These are phyloP conservation scores for Ranitomeya variabilis DNA, from an alignment of 2,113 vertebrate genomes.

Conservation along the genomic window DNA sequence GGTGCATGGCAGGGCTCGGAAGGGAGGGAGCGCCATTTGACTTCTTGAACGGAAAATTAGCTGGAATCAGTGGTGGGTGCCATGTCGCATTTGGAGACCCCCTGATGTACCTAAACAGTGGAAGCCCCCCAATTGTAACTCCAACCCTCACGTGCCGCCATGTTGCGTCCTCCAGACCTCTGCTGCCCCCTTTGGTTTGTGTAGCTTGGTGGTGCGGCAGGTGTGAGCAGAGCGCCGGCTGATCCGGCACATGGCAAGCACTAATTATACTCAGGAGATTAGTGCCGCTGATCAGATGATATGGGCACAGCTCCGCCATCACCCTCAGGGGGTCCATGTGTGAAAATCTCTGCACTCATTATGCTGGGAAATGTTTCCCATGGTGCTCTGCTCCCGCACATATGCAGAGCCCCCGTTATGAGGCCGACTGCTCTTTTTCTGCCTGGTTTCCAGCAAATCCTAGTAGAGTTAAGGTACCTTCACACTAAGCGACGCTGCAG, in stretches of 20 bases:
- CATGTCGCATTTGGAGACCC: too few species aligned
- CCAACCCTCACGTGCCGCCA: neutral
- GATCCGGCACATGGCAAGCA: neutral
- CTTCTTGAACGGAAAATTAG: too few species aligned
- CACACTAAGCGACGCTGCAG: too few species aligned
- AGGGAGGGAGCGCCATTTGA: too few species aligned
- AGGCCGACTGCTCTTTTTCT: neutral
- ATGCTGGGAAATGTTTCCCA: conserved; percentile 33
- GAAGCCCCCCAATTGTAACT: too few species aligned
- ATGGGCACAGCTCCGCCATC: neutral
- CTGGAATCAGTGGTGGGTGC: too few species aligned
- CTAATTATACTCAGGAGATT: conserved; percentile 29
- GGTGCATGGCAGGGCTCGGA: too few species aligned
- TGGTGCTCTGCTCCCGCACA: neutral
- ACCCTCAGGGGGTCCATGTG: conserved; percentile 20
- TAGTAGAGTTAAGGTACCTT: too few species aligned
- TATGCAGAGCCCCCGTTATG: neutral
- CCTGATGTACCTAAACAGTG: too few species aligned
- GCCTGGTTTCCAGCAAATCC: conserved; percentile 10
- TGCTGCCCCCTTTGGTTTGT: neutral
- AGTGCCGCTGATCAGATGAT: conserved; percentile 26
- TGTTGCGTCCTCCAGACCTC: neutral
- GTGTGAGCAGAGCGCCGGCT: neutral
- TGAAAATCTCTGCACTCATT: conserved; percentile 11
- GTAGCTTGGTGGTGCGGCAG: neutral